Evolutionary conservation across 2,797 vertebrate genomes (phyloP).

Genomic region (Erpetoichthys calabaricus): DNA sequence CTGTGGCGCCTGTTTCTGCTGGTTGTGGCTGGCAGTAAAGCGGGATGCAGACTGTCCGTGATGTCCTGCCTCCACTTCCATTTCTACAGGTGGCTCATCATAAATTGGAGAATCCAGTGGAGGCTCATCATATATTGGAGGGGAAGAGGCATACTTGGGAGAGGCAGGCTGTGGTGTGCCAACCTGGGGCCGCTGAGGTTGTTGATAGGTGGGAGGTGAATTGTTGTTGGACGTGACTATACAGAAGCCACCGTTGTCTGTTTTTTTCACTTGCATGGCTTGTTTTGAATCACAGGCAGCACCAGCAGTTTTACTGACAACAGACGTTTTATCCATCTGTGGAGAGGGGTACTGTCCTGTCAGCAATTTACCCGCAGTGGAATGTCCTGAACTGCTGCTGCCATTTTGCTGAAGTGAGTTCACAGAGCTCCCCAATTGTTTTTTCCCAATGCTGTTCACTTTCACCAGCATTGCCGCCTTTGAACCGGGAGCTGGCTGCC

Average conservation of each 20-base stretch:
- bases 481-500: conserved; percentile 70
- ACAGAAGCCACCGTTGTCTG: conserved; percentile 68
- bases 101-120: conserved; percentile 68
- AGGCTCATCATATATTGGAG: conserved; percentile 67
- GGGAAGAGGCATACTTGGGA: conserved; percentile 56
- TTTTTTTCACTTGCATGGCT: conserved; percentile 69
- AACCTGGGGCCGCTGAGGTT: conserved; percentile 43
- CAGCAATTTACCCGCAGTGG: conserved; percentile 9
- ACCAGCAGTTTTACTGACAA: conserved; percentile 37
- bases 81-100: conserved; percentile 73
- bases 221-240: conserved; percentile 44
- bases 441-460: conserved; percentile 61
- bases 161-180: conserved; percentile 54
- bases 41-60: conserved; percentile 40
- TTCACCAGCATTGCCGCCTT: conserved; percentile 81
- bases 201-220: conserved; percentile 29
- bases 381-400: conserved; percentile 17
- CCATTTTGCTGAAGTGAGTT: conserved; percentile 23
- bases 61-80: conserved; percentile 63
- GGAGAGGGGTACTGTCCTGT: conserved; percentile 27
- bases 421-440: conserved; percentile 23
- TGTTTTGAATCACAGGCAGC: conserved; percentile 45
- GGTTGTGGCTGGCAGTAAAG: conserved; percentile 45
- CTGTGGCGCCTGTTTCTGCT: conserved; percentile 47
- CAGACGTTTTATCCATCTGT: conserved; percentile 38